These are phyloP conservation scores for Enteromius argenteus DNA, from an alignment of 2,797 vertebrate species.

Conservation along the genomic window DNA sequence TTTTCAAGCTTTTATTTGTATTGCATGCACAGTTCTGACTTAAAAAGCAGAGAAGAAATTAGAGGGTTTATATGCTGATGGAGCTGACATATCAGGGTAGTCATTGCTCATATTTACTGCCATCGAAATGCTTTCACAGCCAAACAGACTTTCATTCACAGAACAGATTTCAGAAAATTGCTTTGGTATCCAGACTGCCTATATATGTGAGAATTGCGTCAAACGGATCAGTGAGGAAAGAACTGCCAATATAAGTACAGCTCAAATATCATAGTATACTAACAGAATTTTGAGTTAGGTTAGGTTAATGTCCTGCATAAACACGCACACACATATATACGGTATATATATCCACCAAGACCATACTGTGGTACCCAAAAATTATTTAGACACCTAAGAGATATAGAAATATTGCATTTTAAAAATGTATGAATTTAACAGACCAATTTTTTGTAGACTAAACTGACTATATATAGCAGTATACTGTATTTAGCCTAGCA, in stretches of 20 bases:
- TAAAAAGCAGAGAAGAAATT: conserved; percentile 68
- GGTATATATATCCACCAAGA: neutral
- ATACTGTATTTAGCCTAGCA: too few relatives aligned
- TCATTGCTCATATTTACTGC: conserved; percentile 50
- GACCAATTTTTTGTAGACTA: neutral
- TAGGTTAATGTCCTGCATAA: conserved; percentile 18
- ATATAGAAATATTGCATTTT: neutral
- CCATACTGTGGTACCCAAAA: neutral
- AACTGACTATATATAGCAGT: neutral
- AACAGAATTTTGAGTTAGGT: conserved; percentile 55
- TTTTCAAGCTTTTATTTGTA: conserved; percentile 61
- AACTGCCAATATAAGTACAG: conserved; percentile 1
- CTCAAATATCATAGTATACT: conserved; percentile 52
- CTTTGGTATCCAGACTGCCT: conserved; percentile 23
- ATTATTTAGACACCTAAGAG: neutral
- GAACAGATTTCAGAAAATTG: conserved; percentile 43
- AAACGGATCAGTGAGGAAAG: conserved; percentile 39
- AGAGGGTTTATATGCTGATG: conserved; percentile 62
- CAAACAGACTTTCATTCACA: conserved; percentile 49
- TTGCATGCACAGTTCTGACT: conserved; percentile 58
- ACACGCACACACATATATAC: too few relatives aligned
- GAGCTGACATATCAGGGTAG: conserved; percentile 52
- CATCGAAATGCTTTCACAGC: conserved; percentile 58
- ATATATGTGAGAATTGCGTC: conserved; percentile 45
- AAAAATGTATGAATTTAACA: neutral